Base-by-base conservation (phyloP, 2,797 vertebrate genomes). In the Peromyscus attwateri region DNA sequence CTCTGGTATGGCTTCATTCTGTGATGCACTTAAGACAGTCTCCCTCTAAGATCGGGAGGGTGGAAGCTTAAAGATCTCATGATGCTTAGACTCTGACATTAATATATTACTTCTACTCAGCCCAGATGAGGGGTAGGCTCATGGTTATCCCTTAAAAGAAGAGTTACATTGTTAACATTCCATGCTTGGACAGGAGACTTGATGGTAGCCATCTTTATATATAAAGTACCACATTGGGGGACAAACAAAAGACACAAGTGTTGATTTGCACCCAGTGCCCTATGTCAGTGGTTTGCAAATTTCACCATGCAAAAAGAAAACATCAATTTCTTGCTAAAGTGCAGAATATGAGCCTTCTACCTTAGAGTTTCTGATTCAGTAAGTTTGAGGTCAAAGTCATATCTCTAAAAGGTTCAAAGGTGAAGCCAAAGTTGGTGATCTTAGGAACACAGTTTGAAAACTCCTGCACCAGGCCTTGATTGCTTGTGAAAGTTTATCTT, bases 291-390 rank as follows among this genome's bases (percentile, higher is more conserved):
- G 29, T 68, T 94, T 82, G 92, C n/a, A 92, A 46, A 91, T 27
- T 82, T 91, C 49, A 79, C 10, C 3, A 25, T 90, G 2, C 11
- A 37, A 68, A 68, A 52, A 79, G 82, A 83, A 81, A 81, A 25
- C n/a, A 92, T 57, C 27, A 29, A 7, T 81, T 96, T 92, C 57
- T 77, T 84, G 62, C 52, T 27, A 88, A 79, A 77, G 57, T 23
- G 23, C 37, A 87, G 43, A 76, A 79, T 40, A 37, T 40, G 27
- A 34, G 29, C 13, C 5, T 96, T 96, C 66, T 46, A 37, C 19
- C 4, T 23, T 29, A 94, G 66, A 43, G 2, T 40, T 76, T 83
- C 34, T 81, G 31, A 90, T 71, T 68, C 37, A 52, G 46, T 91
- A 82, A 29, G 79, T 77, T 27, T 94, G 8, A 46, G 12, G 3